These are phyloP conservation scores for Distichodus sexfasciatus DNA, from an alignment of 2,797 vertebrate genomes.

Conservation along the genomic window DNA sequence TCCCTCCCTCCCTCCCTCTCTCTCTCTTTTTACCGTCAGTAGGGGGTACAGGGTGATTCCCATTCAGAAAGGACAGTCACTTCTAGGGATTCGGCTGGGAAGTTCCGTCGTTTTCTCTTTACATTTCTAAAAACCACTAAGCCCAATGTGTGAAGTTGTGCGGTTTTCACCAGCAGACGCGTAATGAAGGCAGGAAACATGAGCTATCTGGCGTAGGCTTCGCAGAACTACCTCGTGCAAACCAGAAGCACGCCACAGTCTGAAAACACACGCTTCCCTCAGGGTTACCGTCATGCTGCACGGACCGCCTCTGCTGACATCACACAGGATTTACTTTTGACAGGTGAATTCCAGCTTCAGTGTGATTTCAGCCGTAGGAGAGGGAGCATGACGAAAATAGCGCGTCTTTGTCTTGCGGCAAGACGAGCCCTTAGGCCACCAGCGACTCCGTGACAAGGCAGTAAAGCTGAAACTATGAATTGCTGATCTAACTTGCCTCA, in stretches of 20 bases:
- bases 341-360: constrained; percentile 48
- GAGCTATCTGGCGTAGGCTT: constrained; percentile 18
- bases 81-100: constrained; percentile 13
- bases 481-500: not conserved
- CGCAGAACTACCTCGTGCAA: constrained; percentile 38
- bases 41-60: constrained; percentile 14
- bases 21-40: not conserved
- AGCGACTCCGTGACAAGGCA: constrained; percentile 57
- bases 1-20: constrained; percentile 18
- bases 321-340: constrained; percentile 21
- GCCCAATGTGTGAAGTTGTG: not conserved
- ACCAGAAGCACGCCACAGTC: constrained; percentile 28
- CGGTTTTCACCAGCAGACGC: constrained; percentile 18
- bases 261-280: constrained; percentile 35
- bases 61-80: not conserved
- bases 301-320: not conserved
- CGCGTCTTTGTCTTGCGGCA: constrained; percentile 26
- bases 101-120: not conserved
- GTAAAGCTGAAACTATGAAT: constrained; percentile 50
- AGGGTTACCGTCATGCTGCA: constrained; percentile 31
- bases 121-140: constrained; percentile 14
- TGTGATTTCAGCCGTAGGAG: constrained; percentile 12
- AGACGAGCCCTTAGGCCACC: constrained; percentile 67
- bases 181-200: constrained; percentile 31
- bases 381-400: not conserved